Percentiles rank a stretch among this genome's conserved stretches.
Evolutionary conservation across 37 sponge, comb jelly and placozoan species (phyloP).

Genomic region (Petrosia ficiformis): DNA sequence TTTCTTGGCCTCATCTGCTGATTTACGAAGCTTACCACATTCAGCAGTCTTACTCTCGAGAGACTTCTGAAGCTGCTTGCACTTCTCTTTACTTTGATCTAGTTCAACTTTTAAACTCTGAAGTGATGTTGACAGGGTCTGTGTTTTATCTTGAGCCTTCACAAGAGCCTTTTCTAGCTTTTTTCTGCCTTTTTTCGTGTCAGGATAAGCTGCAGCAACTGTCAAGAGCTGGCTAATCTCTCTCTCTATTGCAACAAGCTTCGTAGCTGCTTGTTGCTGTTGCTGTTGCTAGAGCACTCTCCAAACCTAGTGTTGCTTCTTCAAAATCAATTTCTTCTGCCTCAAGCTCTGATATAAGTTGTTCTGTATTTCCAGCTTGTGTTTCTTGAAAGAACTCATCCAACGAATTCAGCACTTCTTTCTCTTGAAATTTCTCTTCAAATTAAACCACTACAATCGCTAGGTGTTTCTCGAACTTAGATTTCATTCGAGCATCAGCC

Average conservation of each 20-base stretch:
- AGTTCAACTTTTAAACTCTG: conserved; percentile 13
- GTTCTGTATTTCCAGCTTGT: no score
- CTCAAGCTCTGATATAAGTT: no score
- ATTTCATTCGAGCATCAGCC: conserved; percentile 14
- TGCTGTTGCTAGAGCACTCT: conserved; percentile 51
- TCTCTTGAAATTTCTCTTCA: conserved; percentile 42
- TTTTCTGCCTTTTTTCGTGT: conserved; percentile 60
- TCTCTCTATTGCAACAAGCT: conserved; percentile 39
- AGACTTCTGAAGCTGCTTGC: conserved; percentile 40
- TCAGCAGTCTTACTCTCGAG: conserved; percentile 49
- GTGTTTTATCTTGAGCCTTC: conserved; percentile 65
- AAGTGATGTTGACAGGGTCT: conserved; percentile 17
- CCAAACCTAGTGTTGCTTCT: conserved; percentile 41
- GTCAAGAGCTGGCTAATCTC: conserved; percentile 58
- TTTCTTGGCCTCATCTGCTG: background rate
- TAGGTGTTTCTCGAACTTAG: conserved; percentile 47
- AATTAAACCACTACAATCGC: conserved; percentile 47
- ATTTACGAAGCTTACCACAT: conserved; percentile 25
- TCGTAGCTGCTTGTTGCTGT: conserved; percentile 18
- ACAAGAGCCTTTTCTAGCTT: conserved; percentile 73
- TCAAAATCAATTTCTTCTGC: conserved; percentile 50
- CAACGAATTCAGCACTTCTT: conserved; percentile 37
- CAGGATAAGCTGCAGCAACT: conserved; percentile 42
- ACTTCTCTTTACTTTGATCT: conserved; percentile 22
- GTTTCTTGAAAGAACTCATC: conserved; percentile 35